Percentiles rank a stretch among this genome's conserved stretches.
Evolutionary conservation across 1,140 invertebrate species (phyloP).

Genomic region (Aplysia californica): DNA sequence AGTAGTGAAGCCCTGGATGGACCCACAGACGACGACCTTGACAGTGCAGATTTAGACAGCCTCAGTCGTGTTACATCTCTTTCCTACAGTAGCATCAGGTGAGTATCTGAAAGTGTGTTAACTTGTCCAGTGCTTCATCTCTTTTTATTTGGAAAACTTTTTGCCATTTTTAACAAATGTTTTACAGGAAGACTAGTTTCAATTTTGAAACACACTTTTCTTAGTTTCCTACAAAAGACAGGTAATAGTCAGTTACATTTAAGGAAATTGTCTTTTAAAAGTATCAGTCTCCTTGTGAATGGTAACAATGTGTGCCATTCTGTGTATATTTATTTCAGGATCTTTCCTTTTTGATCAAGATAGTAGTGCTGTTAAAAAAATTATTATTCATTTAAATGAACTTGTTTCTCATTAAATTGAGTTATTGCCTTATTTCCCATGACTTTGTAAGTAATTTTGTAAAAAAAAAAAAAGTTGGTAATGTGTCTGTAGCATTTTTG

Average conservation of each 20-base stretch:
- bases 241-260: not conserved
- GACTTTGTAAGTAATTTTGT: too few species aligned
- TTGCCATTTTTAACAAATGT: not conserved
- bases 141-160: not conserved
- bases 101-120: not conserved
- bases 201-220: not conserved
- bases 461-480: too few species aligned
- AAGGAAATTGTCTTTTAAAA: too few species aligned
- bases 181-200: not conserved
- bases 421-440: too few species aligned
- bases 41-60: constrained; percentile 4
- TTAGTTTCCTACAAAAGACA: not conserved
- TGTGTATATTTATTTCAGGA: too few species aligned
- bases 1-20: constrained; percentile 2
- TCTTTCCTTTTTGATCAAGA: too few species aligned
- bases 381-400: too few species aligned
- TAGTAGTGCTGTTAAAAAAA: too few species aligned
- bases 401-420: too few species aligned
- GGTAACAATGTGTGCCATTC: too few species aligned
- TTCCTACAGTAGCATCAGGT: constrained; percentile 17
- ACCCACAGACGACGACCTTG: constrained; percentile 1
- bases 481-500: too few species aligned
- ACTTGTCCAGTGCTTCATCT: not conserved
- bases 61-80: constrained; percentile 10
- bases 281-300: too few species aligned